Evolutionary conservation across 2,888 invertebrate genomes (phyloP).

Genomic region (Dynastes hyllus): DNA sequence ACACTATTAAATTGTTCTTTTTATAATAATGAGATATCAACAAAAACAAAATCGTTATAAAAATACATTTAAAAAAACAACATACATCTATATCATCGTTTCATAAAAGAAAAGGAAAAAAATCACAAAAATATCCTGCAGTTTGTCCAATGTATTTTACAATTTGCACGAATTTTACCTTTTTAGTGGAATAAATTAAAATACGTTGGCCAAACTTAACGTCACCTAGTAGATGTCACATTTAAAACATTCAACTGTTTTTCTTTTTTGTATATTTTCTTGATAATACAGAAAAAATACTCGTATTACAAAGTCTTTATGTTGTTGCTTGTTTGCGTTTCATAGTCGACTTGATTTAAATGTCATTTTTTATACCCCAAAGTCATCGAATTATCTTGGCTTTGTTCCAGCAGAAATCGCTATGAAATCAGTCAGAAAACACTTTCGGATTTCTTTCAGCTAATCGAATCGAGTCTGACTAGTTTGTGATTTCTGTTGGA

Average conservation of each 20-base stretch:
- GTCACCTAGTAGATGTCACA: neutral
- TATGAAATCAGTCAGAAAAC: too few species aligned
- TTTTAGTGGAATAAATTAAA: neutral
- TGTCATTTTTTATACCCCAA: too few species aligned
- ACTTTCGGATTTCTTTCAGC: too few species aligned
- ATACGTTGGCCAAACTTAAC: neutral
- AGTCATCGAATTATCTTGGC: too few species aligned
- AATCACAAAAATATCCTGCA: neutral
- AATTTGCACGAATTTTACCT: too few species aligned
- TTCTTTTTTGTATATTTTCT: neutral
- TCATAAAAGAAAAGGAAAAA: neutral
- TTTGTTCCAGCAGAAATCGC: too few species aligned
- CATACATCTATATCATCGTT: neutral
- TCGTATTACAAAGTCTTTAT: too few species aligned
- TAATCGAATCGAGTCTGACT: too few species aligned
- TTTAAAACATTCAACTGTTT: neutral
- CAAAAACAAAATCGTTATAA: neutral
- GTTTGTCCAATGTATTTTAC: neutral
- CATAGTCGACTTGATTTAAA: neutral
- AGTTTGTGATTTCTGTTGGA: too few species aligned
- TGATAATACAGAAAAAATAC: neutral
- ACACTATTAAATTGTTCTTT: neutral
- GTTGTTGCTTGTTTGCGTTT: neutral
- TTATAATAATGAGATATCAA: slow-evolving; percentile 19
- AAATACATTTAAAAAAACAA: neutral